Evolutionary conservation across 2,113 vertebrate genomes (phyloP), one percentile per base, ranked within the genome.

Genomic region (Centropristis striata): DNA sequence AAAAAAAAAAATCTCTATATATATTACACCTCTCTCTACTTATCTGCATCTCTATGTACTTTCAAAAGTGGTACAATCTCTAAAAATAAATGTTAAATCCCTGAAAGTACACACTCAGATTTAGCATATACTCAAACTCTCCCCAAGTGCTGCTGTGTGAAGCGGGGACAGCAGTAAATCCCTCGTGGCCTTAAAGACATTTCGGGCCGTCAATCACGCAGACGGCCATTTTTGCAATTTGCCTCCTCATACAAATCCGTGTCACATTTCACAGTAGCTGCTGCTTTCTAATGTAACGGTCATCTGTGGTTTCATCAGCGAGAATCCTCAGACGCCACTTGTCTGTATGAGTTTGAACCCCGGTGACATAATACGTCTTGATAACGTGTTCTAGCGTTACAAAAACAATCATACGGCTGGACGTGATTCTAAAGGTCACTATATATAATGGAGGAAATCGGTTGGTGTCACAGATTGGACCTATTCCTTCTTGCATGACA

Each of bases 51-150:
- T 46, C 12, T 27, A 1, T 21, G 20, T 46, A 32, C 49, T 47
- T 46, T n/a, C 4, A 20, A 20, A 66, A 54, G 23, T 46, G 10
- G 8, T 37, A 8, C n/a, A 13, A 11, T 12, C 10, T 47, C 20
- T 63, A 41, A 42, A 73, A 69, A 74, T 21, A 57, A 10, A 60
- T 41, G 5, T 21, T 3, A 32, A 55, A 47, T 49, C 20, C 15
- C 42, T 32, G 2, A 27, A 64, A 71, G 13, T 21, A 42, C 55
- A 63, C 14, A 41, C 49, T 41, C 36, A n/a, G 61, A 37, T 27
- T 20, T 46, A 4, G 21, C 23, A 23, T 55, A 28, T 12, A 12
- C 27, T 49, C 28, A 46, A 47, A 50, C 28, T 25, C 44, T n/a
- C 60, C 42, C 42, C 10, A 15, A 44, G 51, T 14, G 8, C 44